Evolutionary conservation across 2,888 invertebrate genomes (phyloP), one percentile per base, ranked within the genome.

Genomic region (Drosophila histrio): DNA sequence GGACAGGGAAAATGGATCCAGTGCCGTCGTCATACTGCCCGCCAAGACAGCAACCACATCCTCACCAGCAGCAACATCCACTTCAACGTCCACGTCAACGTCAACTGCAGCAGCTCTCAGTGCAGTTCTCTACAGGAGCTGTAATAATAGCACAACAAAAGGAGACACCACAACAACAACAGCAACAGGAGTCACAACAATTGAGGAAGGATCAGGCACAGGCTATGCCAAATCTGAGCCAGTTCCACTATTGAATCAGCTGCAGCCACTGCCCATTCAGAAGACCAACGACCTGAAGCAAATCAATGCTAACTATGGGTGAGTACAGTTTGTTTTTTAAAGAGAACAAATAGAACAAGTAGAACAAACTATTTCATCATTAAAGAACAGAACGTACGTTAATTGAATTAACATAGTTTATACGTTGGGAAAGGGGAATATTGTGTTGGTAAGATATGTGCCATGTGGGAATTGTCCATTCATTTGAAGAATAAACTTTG

Each of bases 231-330:
- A 71, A 56, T 73, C 68, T 46, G 82, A 79, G 15, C 83, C 82
- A 39, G 65, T 82, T 47, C 83, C 77, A 3, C 72, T 83, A 22
- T 47, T 81, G 47, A 85, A 77, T 62, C 87, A 83, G 60, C 64
- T 81, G 43, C 74, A 74, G 54, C 22, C 65, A 3, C 53, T 71
- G 66, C 77, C 72, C 8, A 53, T 72, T 8, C 68, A 75, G 57
- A 85, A 76, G 65, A 32, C 72, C 13, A 75, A 81, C 49, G 88
- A 83, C 46, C 63, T 76, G 30, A 82, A 87, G 72, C 72, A 67
- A 15, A 66, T 43, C 62, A 82, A 75, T 56, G 39, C 64, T 30
- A 57, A 38, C 69, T 65, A 66, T 30, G 73, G 75, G 80, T 84
- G 47, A 80, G 72, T 87, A 60, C 28, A 24, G 4, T 7, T n/a